phyloP scores from a whole-genome alignment of 2,113 vertebrate species.

The Takifugu bimaculatus region DNA sequence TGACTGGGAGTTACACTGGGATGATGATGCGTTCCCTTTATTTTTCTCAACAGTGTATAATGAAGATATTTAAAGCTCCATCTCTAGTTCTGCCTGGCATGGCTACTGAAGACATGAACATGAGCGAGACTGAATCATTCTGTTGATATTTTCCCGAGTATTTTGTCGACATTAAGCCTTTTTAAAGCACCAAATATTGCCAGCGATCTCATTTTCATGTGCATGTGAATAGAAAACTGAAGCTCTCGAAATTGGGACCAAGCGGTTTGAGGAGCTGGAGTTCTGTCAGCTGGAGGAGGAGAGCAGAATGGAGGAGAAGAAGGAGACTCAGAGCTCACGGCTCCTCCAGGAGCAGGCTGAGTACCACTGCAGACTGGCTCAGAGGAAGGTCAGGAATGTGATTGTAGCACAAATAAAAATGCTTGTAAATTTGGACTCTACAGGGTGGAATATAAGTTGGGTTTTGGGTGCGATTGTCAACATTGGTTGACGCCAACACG shows the following conservation, averaged over 20 bases:
- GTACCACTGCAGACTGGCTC: slow-evolving; percentile 79
- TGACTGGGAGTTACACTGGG: no score
- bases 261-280: slow-evolving; percentile 95
- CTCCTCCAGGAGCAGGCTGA: slow-evolving; percentile 83
- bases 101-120: not conserved
- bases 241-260: slow-evolving; percentile 82
- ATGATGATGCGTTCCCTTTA: no score
- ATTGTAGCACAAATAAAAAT: not conserved
- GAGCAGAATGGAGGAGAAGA: slow-evolving; percentile 89
- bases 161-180: not conserved
- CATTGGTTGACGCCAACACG: not conserved
- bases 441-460: no score
- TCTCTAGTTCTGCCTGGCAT: no score
- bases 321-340: slow-evolving; percentile 79
- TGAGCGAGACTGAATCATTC: no score
- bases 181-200: not conserved
- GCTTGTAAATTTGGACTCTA: not conserved
- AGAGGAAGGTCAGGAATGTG: slow-evolving; percentile 82
- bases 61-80: no score
- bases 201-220: slow-evolving; percentile 18
- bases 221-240: slow-evolving; percentile 81
- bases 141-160: not conserved
- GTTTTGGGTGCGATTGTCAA: no score
- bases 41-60: no score
- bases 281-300: slow-evolving; percentile 96